Conservation (phyloP, 2,888 invertebrate genomes). For the Siphlonurus alternatus region DNA sequence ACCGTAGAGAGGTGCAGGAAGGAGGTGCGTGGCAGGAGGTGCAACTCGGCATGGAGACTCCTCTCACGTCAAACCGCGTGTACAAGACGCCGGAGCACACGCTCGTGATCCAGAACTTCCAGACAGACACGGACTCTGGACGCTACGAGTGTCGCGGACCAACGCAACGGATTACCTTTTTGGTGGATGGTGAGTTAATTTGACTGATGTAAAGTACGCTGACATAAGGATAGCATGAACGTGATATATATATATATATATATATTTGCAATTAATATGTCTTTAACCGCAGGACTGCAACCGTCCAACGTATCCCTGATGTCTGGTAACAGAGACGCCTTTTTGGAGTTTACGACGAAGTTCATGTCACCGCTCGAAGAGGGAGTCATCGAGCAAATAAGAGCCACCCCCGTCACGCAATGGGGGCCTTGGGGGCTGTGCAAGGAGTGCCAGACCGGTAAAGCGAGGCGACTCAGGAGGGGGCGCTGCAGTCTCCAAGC, state of each 20-base stretch:
- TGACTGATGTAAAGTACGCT: too few species aligned
- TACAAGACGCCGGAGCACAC: neutral
- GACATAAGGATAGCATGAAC: too few species aligned
- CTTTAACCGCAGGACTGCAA: neutral
- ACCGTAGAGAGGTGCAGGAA: neutral
- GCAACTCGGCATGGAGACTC: neutral
- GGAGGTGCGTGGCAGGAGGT: neutral
- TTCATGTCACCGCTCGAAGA: neutral
- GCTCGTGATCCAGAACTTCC: neutral
- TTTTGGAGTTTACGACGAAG: neutral
- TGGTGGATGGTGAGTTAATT: neutral
- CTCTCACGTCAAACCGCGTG: neutral
- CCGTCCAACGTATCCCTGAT: neutral
- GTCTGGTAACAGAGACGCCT: neutral
- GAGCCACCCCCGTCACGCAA: neutral
- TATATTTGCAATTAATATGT: too few species aligned
- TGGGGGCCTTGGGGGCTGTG: neutral
- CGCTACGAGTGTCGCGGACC: neutral
- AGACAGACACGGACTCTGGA: neutral
- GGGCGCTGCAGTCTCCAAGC: neutral
- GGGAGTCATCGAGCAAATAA: neutral
- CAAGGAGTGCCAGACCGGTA: neutral
- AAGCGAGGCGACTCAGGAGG: neutral
- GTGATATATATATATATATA: too few species aligned
- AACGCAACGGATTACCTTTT: neutral